Conservation (phyloP, 1,140 invertebrate genomes). For the Achatina immaculata region DNA sequence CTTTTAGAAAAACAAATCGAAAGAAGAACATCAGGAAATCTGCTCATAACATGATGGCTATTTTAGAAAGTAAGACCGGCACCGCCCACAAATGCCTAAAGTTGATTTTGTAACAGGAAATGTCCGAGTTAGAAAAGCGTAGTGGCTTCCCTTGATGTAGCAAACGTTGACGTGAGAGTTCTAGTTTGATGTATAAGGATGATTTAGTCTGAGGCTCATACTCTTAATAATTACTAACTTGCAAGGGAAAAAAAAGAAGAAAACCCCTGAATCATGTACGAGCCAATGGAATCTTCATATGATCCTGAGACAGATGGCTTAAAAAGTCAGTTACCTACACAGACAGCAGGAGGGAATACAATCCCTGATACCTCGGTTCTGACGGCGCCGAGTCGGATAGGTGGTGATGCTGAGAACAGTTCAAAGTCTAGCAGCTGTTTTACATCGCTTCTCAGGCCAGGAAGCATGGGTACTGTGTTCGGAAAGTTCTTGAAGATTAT, state of each 20-base stretch:
- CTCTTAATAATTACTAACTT: not conserved
- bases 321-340: constrained; percentile 28
- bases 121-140: not conserved
- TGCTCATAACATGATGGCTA: too few relatives aligned
- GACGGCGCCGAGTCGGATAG: not conserved
- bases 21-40: too few relatives aligned
- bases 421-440: constrained; percentile 34
- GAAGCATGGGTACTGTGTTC: constrained; percentile 59
- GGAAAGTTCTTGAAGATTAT: too few relatives aligned
- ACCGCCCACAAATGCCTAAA: too few relatives aligned
- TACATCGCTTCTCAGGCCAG: constrained; percentile 53
- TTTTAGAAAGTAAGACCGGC: too few relatives aligned
- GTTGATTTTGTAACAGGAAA: not conserved
- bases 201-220: not conserved
- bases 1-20: too few relatives aligned
- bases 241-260: too few relatives aligned
- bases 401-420: constrained; percentile 36
- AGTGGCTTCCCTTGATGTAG: not conserved
- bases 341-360: not conserved
- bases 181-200: not conserved
- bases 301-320: constrained; percentile 40
- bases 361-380: not conserved
- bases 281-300: constrained; percentile 55
- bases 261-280: constrained; percentile 46
- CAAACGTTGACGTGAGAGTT: not conserved